Percentiles rank a stretch among this genome's conserved stretches.
Conservation (phyloP, 2,888 invertebrate species). For the Ceriagrion tenellum region DNA sequence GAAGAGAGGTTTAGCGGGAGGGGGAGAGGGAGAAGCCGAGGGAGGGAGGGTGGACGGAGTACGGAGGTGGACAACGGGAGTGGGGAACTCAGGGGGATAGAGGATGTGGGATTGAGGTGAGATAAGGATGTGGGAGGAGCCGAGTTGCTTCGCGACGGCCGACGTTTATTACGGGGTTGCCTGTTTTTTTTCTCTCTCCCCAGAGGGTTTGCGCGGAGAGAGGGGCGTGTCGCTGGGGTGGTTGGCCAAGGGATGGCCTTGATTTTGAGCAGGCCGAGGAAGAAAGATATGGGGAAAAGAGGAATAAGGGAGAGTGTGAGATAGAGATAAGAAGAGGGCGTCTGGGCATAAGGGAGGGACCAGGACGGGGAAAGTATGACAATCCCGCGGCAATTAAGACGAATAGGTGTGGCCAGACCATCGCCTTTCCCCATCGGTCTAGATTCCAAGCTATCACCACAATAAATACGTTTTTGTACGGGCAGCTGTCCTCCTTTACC, state of each 20-base stretch:
- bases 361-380: neutral
- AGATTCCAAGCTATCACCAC: no score
- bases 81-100: neutral
- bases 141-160: neutral
- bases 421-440: neutral
- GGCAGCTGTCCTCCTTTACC: no score
- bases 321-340: neutral
- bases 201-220: neutral
- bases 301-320: neutral
- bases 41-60: neutral
- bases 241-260: neutral
- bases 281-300: conserved; percentile 1
- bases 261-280: neutral
- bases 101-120: neutral
- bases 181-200: neutral
- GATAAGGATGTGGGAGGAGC: conserved; percentile 14
- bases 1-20: neutral
- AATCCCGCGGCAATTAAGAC: neutral
- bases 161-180: neutral
- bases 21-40: neutral
- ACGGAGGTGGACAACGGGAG: no score
- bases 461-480: no score
- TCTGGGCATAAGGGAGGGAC: neutral
- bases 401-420: neutral
- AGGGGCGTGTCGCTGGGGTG: conserved; percentile 1